Conservation (phyloP, 2,797 vertebrate species). For the Coendou prehensilis region DNA sequence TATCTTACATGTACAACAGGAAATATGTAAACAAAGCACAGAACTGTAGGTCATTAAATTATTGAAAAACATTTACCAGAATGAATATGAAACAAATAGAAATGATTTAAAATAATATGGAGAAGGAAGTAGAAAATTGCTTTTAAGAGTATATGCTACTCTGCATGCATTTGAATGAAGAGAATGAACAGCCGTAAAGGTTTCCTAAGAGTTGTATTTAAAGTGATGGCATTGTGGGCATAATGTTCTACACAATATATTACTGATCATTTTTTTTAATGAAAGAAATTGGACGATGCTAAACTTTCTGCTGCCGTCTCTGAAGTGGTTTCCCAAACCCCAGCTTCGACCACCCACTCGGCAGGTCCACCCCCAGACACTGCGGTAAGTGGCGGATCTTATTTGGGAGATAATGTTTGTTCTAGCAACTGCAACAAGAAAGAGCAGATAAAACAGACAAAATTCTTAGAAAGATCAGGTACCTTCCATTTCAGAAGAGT, state of each 20-base stretch:
- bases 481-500: conserved; percentile 21
- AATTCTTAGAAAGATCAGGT: not conserved
- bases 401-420: not conserved
- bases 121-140: not conserved
- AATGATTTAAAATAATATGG: not conserved
- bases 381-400: conserved; percentile 78
- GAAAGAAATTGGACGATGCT: conserved; percentile 70
- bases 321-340: conserved; percentile 72
- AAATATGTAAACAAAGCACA: not conserved
- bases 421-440: rapidly evolving
- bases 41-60: not conserved
- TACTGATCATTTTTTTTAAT: conserved; percentile 14
- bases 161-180: not conserved
- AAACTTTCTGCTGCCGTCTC: conserved; percentile 75
- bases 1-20: not conserved
- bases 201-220: not conserved
- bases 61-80: not conserved
- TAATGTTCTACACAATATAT: not conserved
- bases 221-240: not conserved
- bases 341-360: conserved; percentile 65
- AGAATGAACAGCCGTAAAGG: not conserved
- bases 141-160: not conserved
- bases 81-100: not conserved
- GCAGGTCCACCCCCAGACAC: not conserved
- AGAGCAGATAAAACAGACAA: not conserved